Base-by-base conservation (phyloP, 2,888 invertebrate genomes). In the Rutpela maculata region DNA sequence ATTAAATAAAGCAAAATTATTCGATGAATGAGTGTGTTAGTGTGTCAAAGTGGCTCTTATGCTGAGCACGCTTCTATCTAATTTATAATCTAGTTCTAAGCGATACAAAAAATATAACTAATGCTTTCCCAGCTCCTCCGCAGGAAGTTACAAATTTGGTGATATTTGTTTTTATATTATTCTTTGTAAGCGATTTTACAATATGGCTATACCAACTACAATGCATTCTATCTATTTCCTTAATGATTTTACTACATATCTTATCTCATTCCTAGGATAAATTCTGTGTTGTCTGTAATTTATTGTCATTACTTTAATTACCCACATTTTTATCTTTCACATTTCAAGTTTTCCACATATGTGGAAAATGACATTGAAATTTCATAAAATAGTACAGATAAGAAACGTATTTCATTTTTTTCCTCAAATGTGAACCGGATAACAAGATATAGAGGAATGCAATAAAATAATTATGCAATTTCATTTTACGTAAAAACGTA, bases 71-170 rank as follows among this genome's bases (percentile, higher is more conserved):
- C 81, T 81, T 81, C 80, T 82, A 79, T 81, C 82, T 81, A 80
- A 83, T 84, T 83, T 83, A 84, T 83, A 84, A 84, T 84, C 84
- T 81, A 83, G 84, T 84, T 83, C 84, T 81, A 81, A 78, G 77
- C 74, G 75, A 73, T 70, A 80, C 80, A 84, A 84, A 84, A 83
- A 85, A 84, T 86, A 82, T 86, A 86, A 86, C 84, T 86, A 86
- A 86, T 86, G 87, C 86, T 86, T 87, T 86, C 85, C 85, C 85
- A 81, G 83, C 85, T 86, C 85, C 85, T 86, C 85, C 85, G 80
- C 85, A 84, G 85, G 85, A 86, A 86, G 81, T 83, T 81, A 83
- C 85, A 82, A 82, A 83, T 85, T 86, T 86, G 85, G 85, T 65
- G 71, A 81, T 84, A 83, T 83, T 79, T 78, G 80, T 85, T 84